These are phyloP conservation scores for Liasis olivaceus DNA, from an alignment of 2,797 vertebrate genomes.

Conservation along the genomic window DNA sequence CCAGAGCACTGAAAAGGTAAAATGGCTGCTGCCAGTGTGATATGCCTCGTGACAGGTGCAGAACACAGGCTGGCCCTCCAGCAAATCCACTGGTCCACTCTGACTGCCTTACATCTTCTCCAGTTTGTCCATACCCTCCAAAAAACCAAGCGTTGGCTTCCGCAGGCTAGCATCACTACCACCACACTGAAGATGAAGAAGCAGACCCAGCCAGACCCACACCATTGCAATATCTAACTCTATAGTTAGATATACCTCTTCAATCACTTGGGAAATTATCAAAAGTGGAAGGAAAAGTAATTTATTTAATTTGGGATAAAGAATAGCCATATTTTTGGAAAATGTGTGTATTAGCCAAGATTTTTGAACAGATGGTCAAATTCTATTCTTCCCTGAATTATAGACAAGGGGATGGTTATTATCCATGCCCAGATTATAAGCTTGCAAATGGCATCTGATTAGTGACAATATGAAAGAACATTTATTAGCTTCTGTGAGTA, in stretches of 20 bases:
- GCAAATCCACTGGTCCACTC: neutral
- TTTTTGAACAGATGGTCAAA: neutral
- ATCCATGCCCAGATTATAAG: neutral
- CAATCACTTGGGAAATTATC: neutral
- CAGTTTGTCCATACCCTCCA: neutral
- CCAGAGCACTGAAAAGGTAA: neutral
- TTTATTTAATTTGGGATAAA: neutral
- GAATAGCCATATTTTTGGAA: neutral
- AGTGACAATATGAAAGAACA: neutral
- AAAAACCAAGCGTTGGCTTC: neutral
- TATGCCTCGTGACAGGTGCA: neutral
- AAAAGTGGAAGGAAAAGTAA: neutral
- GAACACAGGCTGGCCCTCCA: neutral
- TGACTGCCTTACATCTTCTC: neutral
- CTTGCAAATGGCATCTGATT: neutral
- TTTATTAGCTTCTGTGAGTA: neutral
- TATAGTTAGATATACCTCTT: neutral
- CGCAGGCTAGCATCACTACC: neutral
- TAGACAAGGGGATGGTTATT: neutral
- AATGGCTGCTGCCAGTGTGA: neutral
- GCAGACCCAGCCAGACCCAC: neutral
- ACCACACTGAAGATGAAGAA: neutral
- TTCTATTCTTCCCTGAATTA: neutral
- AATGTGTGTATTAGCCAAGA: neutral
- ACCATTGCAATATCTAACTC: neutral